Conservation (phyloP, 2,113 vertebrate species). For the Dryoscopus gambensis region DNA sequence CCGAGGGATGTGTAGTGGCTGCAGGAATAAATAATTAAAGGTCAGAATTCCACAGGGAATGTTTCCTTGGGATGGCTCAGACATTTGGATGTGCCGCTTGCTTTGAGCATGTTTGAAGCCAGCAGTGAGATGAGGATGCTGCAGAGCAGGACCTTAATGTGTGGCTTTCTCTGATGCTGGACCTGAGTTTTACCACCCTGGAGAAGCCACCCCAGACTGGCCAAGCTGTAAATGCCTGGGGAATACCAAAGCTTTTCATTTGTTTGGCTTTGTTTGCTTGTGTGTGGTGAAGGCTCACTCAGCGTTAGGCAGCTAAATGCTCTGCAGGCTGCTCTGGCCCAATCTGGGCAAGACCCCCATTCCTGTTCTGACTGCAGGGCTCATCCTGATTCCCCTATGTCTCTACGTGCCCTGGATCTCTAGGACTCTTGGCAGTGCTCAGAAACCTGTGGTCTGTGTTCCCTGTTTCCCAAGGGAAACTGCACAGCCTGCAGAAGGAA, state of each 20-base stretch:
- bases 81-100: neutral
- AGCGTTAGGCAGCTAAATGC: neutral
- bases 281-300: neutral
- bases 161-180: neutral
- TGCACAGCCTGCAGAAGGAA: neutral
- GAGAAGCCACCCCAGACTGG: neutral
- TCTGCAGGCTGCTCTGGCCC: neutral
- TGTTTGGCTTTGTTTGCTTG: neutral
- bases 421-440: neutral
- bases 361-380: neutral
- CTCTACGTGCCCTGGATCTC: fast-evolving
- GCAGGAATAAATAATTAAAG: neutral
- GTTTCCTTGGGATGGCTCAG: neutral
- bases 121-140: neutral
- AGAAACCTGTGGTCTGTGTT: neutral
- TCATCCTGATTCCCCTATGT: neutral
- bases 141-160: neutral
- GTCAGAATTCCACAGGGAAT: neutral
- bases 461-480: neutral
- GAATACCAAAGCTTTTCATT: neutral
- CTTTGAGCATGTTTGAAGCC: neutral
- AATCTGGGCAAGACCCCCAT: neutral
- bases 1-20: neutral
- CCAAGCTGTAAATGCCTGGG: neutral
- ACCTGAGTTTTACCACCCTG: neutral